A percentile compares a stretch with the other conserved stretches of the same genome.
Conservation (phyloP, 1,140 invertebrate species). For the Magallana ariakensis region DNA sequence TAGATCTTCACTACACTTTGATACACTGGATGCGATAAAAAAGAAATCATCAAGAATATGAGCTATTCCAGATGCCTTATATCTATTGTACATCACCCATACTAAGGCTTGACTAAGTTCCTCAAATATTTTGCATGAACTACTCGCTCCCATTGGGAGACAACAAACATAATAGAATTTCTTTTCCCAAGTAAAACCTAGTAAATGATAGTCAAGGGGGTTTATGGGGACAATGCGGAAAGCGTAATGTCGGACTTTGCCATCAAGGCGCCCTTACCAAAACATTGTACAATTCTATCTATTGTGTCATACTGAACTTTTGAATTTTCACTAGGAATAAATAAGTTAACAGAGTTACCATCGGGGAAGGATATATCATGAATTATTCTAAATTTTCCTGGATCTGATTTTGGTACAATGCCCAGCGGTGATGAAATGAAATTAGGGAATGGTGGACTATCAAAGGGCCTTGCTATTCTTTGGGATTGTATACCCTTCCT, state of each 20-base stretch:
- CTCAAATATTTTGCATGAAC: slow-evolving; percentile 48
- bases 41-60: slow-evolving; percentile 53
- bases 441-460: no score
- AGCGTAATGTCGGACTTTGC: neutral
- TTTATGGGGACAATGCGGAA: slow-evolving; percentile 41
- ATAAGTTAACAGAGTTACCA: no score
- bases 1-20: slow-evolving; percentile 26
- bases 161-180: slow-evolving; percentile 32
- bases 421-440: no score
- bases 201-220: slow-evolving; percentile 18
- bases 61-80: slow-evolving; percentile 28
- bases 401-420: no score
- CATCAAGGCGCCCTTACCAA: slow-evolving; percentile 6
- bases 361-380: no score
- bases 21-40: slow-evolving; percentile 21
- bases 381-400: no score
- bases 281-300: neutral
- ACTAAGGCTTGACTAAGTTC: slow-evolving; percentile 20
- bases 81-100: slow-evolving; percentile 25
- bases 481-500: no score
- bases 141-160: slow-evolving; percentile 40
- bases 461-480: no score
- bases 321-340: no score
- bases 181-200: slow-evolving; percentile 41
- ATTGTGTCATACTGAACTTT: no score